Conservation (phyloP, 2,113 vertebrate genomes). For the Notiomystis cincta region DNA sequence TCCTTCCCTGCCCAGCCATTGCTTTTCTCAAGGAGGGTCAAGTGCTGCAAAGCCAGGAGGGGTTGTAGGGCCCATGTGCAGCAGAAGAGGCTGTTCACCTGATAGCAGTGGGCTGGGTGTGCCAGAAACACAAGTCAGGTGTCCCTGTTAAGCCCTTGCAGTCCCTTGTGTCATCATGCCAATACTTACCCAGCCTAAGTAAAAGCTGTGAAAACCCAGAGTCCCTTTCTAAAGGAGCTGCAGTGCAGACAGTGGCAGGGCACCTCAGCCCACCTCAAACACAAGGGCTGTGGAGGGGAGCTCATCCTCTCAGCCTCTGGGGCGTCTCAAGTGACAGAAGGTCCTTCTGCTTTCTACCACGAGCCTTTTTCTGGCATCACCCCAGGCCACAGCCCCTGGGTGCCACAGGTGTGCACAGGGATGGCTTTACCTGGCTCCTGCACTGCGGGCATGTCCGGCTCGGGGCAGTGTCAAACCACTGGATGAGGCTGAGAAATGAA, state of each 20-base stretch:
- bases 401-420: background rate
- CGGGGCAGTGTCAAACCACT: slow-evolving; percentile 93
- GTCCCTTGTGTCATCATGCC: background rate
- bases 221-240: background rate
- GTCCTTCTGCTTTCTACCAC: background rate
- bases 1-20: background rate
- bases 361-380: fast-evolving
- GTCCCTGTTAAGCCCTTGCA: background rate
- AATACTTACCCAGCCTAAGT: background rate
- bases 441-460: slow-evolving; percentile 92
- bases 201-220: background rate
- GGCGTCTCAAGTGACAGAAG: background rate
- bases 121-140: background rate
- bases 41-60: background rate
- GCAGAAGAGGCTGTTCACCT: background rate
- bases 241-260: background rate
- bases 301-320: background rate
- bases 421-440: slow-evolving; percentile 83
- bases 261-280: background rate
- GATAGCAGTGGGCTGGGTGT: background rate
- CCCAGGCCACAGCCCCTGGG: background rate
- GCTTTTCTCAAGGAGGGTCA: fast-evolving
- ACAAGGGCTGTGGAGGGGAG: background rate
- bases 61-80: fast-evolving
- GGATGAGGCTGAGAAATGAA: slow-evolving; percentile 77